Evolutionary conservation across 2,888 invertebrate genomes (phyloP).

Genomic region (Agrochola circellaris): DNA sequence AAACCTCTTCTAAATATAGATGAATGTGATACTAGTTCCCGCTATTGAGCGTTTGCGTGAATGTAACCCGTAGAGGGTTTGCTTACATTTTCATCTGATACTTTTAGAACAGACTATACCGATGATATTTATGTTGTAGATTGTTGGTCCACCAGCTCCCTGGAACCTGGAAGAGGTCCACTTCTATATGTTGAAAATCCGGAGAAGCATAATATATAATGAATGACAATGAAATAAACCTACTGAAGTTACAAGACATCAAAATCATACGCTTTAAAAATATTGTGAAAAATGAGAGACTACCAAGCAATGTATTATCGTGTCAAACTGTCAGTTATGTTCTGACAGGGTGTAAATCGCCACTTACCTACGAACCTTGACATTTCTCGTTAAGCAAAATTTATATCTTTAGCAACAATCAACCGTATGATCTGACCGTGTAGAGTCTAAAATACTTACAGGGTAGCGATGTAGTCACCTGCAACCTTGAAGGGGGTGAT

Average conservation of each 20-base stretch:
- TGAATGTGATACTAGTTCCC: not conserved
- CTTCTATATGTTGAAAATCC: not conserved
- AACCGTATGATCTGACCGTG: not conserved
- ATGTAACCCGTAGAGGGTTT: not conserved
- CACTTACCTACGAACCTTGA: slow-evolving; percentile 27
- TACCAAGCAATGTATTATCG: slow-evolving; percentile 18
- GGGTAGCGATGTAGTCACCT: not conserved
- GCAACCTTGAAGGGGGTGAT: not conserved
- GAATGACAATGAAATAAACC: not conserved
- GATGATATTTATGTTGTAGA: not conserved
- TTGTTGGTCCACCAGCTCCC: not conserved
- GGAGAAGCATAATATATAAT: not conserved
- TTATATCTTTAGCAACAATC: not conserved
- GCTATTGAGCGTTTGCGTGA: not conserved
- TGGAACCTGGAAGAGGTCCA: not conserved
- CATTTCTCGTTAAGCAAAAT: slow-evolving; percentile 21
- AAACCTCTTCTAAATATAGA: not conserved
- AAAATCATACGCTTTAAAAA: not conserved
- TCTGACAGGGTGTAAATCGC: slow-evolving; percentile 22
- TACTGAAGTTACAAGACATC: no score
- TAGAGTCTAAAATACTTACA: not conserved
- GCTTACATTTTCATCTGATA: not conserved
- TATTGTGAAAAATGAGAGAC: not conserved
- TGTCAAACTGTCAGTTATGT: slow-evolving; percentile 31
- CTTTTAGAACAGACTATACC: not conserved